These are phyloP conservation scores for Chiridota heheva DNA, from an alignment of 35 echinoderm and acorn worm species.

Conservation along the genomic window DNA sequence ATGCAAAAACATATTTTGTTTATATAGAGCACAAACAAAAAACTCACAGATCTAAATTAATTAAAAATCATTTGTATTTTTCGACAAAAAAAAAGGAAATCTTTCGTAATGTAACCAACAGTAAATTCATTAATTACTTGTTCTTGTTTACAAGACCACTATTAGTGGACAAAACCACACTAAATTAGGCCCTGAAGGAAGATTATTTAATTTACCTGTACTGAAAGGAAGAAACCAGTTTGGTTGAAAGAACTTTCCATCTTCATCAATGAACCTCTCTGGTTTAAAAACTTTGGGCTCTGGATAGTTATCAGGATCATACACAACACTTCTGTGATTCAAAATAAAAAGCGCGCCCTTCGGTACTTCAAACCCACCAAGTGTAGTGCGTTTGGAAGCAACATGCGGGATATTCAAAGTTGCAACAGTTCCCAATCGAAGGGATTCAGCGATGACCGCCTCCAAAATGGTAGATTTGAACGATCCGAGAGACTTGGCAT, in stretches of 20 bases:
- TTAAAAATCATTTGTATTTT: too few relatives aligned
- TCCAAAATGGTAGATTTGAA: constrained; percentile 49
- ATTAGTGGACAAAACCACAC: too few relatives aligned
- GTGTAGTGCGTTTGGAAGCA: constrained; percentile 14
- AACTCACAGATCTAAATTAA: too few relatives aligned
- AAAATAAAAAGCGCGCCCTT: constrained; percentile 37
- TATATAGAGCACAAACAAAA: too few relatives aligned
- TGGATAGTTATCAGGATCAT: too few relatives aligned
- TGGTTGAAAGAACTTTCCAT: constrained; percentile 50
- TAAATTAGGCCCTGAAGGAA: too few relatives aligned
- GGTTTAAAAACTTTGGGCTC: constrained; percentile 76
- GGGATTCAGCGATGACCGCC: constrained; percentile 56
- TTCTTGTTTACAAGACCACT: too few relatives aligned
- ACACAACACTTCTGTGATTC: constrained; percentile 48
- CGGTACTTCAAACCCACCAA: constrained; percentile 53
- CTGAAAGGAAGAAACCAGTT: constrained; percentile 77
- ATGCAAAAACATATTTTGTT: too few relatives aligned
- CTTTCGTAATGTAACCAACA: too few relatives aligned
- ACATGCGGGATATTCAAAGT: constrained; percentile 59
- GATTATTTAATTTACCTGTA: constrained; percentile 62
- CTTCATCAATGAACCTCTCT: constrained; percentile 59
- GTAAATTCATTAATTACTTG: too few relatives aligned
- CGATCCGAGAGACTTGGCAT: constrained; percentile 54
- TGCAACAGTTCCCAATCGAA: constrained; percentile 34
- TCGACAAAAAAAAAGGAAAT: too few relatives aligned